These are phyloP conservation scores for Amphilophus citrinellus DNA, from an alignment of 2,113 vertebrate genomes.

Conservation along the genomic window DNA sequence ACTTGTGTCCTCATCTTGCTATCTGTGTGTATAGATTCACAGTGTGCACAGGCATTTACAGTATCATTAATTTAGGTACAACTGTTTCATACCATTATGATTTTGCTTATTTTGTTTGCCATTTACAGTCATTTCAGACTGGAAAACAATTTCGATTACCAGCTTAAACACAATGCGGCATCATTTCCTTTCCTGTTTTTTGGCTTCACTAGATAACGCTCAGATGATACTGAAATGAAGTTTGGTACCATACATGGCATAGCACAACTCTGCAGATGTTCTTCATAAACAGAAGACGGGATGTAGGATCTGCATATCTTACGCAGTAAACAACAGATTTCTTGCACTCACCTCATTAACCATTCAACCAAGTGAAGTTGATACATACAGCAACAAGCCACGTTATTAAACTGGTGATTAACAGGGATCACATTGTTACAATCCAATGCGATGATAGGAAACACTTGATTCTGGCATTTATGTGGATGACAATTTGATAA, in stretches of 20 bases:
- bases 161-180: conserved; percentile 33
- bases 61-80: not conserved
- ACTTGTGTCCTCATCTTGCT: conserved; percentile 1
- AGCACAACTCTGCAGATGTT: not conserved
- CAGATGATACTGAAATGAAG: conserved; percentile 4
- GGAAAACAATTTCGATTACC: conserved; percentile 33
- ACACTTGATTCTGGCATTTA: not conserved
- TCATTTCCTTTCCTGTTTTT: conserved; percentile 3
- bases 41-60: not conserved
- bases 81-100: not conserved
- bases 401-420: conserved; percentile 4
- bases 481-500: not conserved
- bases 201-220: conserved; percentile 31
- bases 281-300: conserved; percentile 10
- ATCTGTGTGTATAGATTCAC: not conserved
- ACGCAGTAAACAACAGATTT: conserved; percentile 6
- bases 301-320: not conserved
- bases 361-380: conserved; percentile 1
- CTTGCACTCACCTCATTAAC: not conserved
- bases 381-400: not conserved
- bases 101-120: conserved; percentile 11
- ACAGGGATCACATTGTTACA: not conserved
- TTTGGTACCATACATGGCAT: not conserved
- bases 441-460: not conserved
- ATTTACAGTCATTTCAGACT: conserved; percentile 8